Evolutionary conservation across 2,888 invertebrate species (phyloP), one percentile per base, ranked within the genome.

Genomic region (Cinara cedri): DNA sequence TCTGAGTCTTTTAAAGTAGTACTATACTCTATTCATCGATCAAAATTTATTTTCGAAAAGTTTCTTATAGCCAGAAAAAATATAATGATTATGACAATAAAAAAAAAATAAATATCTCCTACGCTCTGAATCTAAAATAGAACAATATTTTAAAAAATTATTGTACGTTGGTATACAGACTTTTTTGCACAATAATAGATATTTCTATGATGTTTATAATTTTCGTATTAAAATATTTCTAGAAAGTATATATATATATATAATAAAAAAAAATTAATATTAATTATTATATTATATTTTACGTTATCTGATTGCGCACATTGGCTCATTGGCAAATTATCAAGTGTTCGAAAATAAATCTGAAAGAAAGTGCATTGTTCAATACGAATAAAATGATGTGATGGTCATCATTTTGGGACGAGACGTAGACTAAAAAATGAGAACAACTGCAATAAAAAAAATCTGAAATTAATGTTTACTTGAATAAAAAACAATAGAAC

Each of bases 351-450:
- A 78, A 78, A 70, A 78, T 78, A 78, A 65, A 51, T 60, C 14
- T 78, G 34, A 68, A 78, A 60, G 78, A 68, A 60, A 78, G 54
- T 51, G 60, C 78, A 78, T 78, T 78, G 78, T 70, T 66, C 13
- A 9, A 54, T 54, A n/a, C n/a, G 8, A 51, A 63, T 75, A 16
- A 21, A 44, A 75, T 54, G 63, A 54, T 42, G 34, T 51, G n/a
- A 3, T 26, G 11, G 26, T 26, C 6, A 44, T 4, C 13, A 16
- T 72, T 62, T 19, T 34, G 14, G n/a, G 54, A 44, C 3, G 16
- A 62, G 51, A 72, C 21, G 46, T n/a, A n/a, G 19, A 46, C 14
- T 49, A 19, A 14, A 49, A 34, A 19, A 19, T 21, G 3, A 11
- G n/a, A 63, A 68, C 11, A 19, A 19, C 19, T 21, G 9, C 60